Base-by-base conservation (phyloP, 2,797 vertebrate species). In the Cyclopterus lumpus region DNA sequence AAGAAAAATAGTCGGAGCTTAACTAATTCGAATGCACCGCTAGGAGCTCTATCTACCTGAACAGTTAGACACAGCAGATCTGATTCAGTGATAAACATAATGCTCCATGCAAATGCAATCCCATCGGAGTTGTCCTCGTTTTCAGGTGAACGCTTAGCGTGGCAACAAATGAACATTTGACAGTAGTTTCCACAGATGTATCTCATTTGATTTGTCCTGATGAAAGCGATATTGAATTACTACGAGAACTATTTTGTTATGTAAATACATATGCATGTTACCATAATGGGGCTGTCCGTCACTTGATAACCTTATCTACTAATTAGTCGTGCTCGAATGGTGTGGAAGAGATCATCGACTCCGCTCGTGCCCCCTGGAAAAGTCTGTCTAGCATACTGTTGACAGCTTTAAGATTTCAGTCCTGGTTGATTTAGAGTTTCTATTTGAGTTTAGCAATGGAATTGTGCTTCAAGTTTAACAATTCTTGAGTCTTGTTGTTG, bases 41-140 rank as follows among this genome's bases (percentile, higher is more conserved):
- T 71, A n/a, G 67, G 66, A 80, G 67, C 73, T 69, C 49, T 67
- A 69, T 72, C 44, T 71, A 77, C 80, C 67, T 75, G 58, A 82
- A 73, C 78, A 71, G 64, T 88, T 80, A 60, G 66, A 73, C 74
- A 71, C 73, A 71, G 62, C 53, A 66, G 76, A 88, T 86, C 61
- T 71, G 70, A 81, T 55, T 81, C 67, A 6, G 60, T 82, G 84
- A 89, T 83, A 86, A 89, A 83, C 81, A 84, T 68, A 77, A 79
- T 74, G 61, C 78, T 76, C 76, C 79, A 77, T 89, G 87, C 89
- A 87, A 87, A 88, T 85, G 24, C 58, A 78, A 40, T 92, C 90
- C 88, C 90, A 78, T 65, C 15, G 78, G 88, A 88, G 34, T 63
- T 86, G 87, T 91, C 79, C 92, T 78, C 32, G 34, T 90, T 93